Percentiles rank a stretch among this genome's conserved stretches.
Evolutionary conservation across 1,140 invertebrate species (phyloP).

Genomic region (Bombus huntii): DNA sequence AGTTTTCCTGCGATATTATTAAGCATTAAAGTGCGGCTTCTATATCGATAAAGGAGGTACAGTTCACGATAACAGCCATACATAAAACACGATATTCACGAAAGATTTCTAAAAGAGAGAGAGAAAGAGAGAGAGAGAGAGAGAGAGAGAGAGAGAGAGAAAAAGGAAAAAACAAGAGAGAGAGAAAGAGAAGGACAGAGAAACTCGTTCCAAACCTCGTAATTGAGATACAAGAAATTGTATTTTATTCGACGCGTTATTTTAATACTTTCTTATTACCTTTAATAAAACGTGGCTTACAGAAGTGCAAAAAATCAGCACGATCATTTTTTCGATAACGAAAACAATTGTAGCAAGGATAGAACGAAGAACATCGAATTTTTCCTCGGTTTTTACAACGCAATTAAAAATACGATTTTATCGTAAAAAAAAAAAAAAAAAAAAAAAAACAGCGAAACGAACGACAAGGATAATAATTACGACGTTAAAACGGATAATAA

Average conservation of each 20-base stretch:
- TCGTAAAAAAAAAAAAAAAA: too few species aligned
- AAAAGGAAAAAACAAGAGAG: too few species aligned
- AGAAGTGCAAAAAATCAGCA: not conserved
- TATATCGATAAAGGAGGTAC: slow-evolving; percentile 38
- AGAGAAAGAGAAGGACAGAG: not conserved
- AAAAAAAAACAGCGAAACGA: not conserved
- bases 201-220: not conserved
- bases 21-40: slow-evolving; percentile 24
- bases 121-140: not conserved
- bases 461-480: not conserved
- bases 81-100: slow-evolving; percentile 29
- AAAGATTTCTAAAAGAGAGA: not conserved
- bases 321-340: not conserved
- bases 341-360: not conserved
- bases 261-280: slow-evolving; percentile 17
- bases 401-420: not conserved
- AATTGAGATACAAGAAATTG: slow-evolving; percentile 43
- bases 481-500: not conserved
- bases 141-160: not conserved
- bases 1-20: slow-evolving; percentile 28
- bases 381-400: not conserved
- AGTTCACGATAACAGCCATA: slow-evolving; percentile 34
- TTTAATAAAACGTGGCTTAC: not conserved
- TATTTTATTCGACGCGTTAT: slow-evolving; percentile 11
- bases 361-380: not conserved